A percentile compares a stretch with the other conserved stretches of the same genome.
phyloP scores from a whole-genome alignment of 2,797 vertebrate species.

The Podarcis lilfordi region DNA sequence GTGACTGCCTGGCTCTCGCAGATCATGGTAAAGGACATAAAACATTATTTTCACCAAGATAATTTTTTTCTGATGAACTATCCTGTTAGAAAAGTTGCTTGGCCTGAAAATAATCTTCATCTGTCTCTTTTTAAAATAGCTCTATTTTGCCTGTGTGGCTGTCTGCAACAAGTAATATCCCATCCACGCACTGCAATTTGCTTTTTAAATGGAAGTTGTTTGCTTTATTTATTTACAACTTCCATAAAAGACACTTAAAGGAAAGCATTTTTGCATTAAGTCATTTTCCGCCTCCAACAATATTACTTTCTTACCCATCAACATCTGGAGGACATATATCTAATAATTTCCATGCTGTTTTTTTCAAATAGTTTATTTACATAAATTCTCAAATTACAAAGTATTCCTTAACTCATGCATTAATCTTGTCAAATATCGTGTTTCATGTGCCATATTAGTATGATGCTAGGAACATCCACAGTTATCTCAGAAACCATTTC shows the following conservation, averaged over 20 bases:
- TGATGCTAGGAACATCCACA: no score
- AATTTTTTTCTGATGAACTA: slow-evolving; percentile 52
- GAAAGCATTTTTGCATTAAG: slow-evolving; percentile 50
- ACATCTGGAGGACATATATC: neutral
- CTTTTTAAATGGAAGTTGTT: slow-evolving; percentile 47
- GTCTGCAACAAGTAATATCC: slow-evolving; percentile 27
- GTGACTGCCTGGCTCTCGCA: slow-evolving; percentile 48
- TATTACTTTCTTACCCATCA: neutral
- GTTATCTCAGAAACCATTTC: no score
- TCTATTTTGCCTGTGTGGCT: slow-evolving; percentile 32
- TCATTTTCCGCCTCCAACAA: slow-evolving; percentile 36
- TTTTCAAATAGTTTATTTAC: no score
- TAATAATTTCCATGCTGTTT: neutral
- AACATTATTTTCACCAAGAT: slow-evolving; percentile 62
- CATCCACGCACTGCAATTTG: slow-evolving; percentile 18
- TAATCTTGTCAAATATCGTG: no score
- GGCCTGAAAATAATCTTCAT: slow-evolving; percentile 35
- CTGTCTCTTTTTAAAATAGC: slow-evolving; percentile 42
- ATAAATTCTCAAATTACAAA: no score
- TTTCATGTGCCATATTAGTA: no score
- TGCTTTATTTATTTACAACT: neutral
- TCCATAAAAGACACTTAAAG: slow-evolving; percentile 29
- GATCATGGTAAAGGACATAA: slow-evolving; percentile 51
- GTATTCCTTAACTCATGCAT: no score
- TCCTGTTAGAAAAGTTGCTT: slow-evolving; percentile 60